phyloP scores from a whole-genome alignment of 2,113 vertebrate species.

The Pogonocichla stellata region DNA sequence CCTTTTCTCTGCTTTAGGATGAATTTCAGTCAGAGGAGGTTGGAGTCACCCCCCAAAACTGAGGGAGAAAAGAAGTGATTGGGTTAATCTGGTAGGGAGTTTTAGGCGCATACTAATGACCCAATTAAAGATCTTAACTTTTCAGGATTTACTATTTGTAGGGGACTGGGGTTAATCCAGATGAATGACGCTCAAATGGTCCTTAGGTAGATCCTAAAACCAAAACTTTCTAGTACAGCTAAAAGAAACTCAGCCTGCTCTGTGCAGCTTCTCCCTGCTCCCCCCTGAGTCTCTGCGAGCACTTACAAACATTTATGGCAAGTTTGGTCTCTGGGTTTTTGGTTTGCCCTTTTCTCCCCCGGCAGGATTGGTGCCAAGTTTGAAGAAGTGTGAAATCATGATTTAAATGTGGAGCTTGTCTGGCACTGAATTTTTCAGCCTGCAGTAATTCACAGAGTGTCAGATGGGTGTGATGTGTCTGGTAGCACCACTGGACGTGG shows the following conservation, averaged over 20 bases:
- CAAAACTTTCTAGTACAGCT: not conserved
- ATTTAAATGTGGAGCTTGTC: not conserved
- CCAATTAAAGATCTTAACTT: not conserved
- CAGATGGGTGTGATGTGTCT: rapidly evolving
- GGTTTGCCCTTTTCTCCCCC: not conserved
- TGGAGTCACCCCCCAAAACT: not conserved
- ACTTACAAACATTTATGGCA: not conserved
- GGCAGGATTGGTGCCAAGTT: not conserved
- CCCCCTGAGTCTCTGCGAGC: not conserved
- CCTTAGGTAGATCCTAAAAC: not conserved
- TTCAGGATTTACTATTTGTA: not conserved
- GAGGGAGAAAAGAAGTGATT: not conserved
- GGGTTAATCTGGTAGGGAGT: not conserved
- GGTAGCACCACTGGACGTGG: rapidly evolving
- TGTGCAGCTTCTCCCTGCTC: not conserved
- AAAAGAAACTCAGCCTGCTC: not conserved
- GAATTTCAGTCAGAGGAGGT: not conserved
- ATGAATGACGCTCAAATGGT: not conserved
- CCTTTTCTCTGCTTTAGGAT: not conserved
- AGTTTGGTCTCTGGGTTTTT: not conserved
- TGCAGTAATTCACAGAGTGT: not conserved
- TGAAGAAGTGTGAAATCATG: not conserved
- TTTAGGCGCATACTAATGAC: not conserved
- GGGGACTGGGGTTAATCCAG: not conserved
- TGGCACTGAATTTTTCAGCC: not conserved